These are phyloP conservation scores for Cichlasoma orientale DNA, from an alignment of 2,797 vertebrate genomes.

Conservation along the genomic window DNA sequence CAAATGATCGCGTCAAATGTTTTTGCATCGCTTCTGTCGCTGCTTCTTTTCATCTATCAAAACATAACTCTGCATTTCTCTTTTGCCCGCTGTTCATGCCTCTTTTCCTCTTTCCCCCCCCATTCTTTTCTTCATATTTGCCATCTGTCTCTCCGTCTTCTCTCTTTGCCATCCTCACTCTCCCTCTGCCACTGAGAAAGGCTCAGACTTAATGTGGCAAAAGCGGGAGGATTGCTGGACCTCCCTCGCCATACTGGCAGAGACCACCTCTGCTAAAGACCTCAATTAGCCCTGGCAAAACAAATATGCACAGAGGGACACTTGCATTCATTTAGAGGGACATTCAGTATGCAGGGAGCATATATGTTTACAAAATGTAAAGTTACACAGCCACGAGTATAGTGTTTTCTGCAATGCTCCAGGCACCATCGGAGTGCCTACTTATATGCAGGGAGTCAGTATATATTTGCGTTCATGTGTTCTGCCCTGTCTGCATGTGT, in stretches of 20 bases:
- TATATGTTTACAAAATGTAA: not conserved
- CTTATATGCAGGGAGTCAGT: not conserved
- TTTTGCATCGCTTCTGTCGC: not conserved
- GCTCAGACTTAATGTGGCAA: constrained; percentile 43
- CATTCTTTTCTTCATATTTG: constrained; percentile 27
- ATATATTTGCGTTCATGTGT: constrained; percentile 6
- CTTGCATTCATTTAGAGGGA: not conserved
- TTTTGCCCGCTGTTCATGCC: not conserved
- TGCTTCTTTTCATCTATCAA: not conserved
- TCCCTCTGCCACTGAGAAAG: constrained; percentile 9
- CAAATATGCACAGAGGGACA: constrained; percentile 7
- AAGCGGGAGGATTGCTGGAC: constrained; percentile 24
- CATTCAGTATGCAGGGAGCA: not conserved
- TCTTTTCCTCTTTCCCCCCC: constrained; percentile 20
- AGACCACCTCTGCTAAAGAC: constrained; percentile 50
- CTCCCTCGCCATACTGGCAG: constrained; percentile 35
- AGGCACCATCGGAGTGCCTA: not conserved
- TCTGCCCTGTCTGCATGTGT: not conserved
- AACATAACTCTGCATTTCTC: not conserved
- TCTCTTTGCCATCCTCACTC: not conserved
- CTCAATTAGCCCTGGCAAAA: constrained; percentile 51
- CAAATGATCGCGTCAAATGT: not conserved
- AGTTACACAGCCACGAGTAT: not conserved
- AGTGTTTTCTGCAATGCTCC: not conserved
- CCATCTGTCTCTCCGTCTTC: constrained; percentile 25